Evolutionary conservation across 2,888 invertebrate species (phyloP), one percentile per base, ranked within the genome.

Genomic region (Spilarctia lutea): DNA sequence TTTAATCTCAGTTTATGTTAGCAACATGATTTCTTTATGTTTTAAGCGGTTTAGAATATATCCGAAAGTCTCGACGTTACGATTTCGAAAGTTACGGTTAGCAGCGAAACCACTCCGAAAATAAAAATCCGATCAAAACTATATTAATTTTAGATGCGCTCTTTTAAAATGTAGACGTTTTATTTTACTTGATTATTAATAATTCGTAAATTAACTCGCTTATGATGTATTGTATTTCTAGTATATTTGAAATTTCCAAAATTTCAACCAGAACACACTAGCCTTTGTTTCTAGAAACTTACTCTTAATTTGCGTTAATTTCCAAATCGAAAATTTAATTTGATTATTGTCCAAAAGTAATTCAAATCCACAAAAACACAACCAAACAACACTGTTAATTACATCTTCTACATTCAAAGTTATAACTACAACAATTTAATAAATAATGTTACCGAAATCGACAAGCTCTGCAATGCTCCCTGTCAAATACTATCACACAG

Each of bases 401-500:
- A 79, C 39, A 30, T 42, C 30, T 76, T 83, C 35, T 77, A 71
- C 77, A 79, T 80, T 81, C 76, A 77, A 52, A 72, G 68, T 71
- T 65, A 72, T 52, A 75, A 75, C 65, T 65, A 33, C 27, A 35
- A 27, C 30, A 70, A 30, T 72, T 72, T n/a, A 75, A 75, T 75
- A 73, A 73, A 73, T 75, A 27, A 75, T 70, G 69, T 73, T 74
- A 45, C 75, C 72, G 65, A 69, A 83, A 77, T 80, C 68, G 76
- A 81, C 75, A 74, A 56, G 66, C 2, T 35, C 79, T 79, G 79
- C 79, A 81, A 79, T 77, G 80, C 77, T 77, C 48, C 71, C 75
- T 70, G 71, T 74, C 84, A 82, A 86, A 87, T 84, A 85, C 81
- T 85, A 87, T 87, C 83, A 82, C 75, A 68, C 78, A 80, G 70